Conservation (phyloP, 2,113 vertebrate species). For the Sialia sialis region DNA sequence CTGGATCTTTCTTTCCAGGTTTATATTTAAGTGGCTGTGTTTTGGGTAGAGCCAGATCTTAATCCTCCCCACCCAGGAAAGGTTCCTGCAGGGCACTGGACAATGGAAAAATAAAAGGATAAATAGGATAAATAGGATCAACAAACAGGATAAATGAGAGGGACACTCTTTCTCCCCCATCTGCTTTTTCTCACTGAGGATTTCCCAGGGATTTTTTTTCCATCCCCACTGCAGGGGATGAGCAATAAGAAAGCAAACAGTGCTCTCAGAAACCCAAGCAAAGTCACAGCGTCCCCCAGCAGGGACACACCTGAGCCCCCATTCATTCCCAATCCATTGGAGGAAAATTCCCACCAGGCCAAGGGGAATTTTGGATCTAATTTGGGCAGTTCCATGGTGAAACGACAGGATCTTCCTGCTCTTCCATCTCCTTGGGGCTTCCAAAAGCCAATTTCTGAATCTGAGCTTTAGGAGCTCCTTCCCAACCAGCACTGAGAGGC, state of each 20-base stretch:
- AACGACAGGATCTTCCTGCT: not conserved
- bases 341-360: not conserved
- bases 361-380: not conserved
- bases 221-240: not conserved
- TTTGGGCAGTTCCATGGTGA: not conserved
- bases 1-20: not conserved
- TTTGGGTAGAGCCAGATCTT: not conserved
- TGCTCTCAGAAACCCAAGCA: not conserved
- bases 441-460: not conserved
- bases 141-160: not conserved
- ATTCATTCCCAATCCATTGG: rapidly evolving
- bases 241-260: not conserved
- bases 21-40: not conserved
- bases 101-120: not conserved
- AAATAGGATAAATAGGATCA: not conserved
- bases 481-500: not conserved
- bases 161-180: not conserved
- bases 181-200: not conserved
- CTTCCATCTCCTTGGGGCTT: not conserved
- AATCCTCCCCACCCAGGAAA: not conserved
- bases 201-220: not conserved
- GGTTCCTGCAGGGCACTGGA: not conserved
- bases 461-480: not conserved
- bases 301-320: not conserved
- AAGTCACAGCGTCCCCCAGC: not conserved